Evolutionary conservation across 2,888 invertebrate species (phyloP), one percentile per base, ranked within the genome.

Genomic region (Stenchaetothrips biformis): DNA sequence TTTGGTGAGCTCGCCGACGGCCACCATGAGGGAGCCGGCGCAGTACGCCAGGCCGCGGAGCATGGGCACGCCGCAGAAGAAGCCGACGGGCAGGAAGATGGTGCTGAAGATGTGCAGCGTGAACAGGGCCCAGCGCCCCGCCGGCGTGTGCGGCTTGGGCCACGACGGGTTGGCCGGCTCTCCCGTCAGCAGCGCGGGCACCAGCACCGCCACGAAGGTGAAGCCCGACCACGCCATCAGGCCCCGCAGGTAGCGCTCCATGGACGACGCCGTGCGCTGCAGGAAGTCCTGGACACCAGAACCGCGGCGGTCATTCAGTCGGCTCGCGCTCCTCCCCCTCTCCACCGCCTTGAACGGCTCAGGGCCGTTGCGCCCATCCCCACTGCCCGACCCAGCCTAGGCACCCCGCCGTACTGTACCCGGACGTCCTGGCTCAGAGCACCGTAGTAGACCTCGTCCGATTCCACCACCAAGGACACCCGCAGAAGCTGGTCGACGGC

Each of bases 81-180:
- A 25, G 11, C 67, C 67, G 67, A 74, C 25, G 67, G 67, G 67
- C 25, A 74, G 67, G 67, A 74, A 74, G 21, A 74, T 21, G 67
- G 67, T 74, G 67, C 67, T 74, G 67, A 74, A 74, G 8, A 74
- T 4, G 67, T 74, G 67, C 25, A 74, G 67, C 21, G 7, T 25
- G 67, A 74, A 11, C 67, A 74, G 67, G 21, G 25, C 3, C 21
- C 25, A 74, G 21, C n/a, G 25, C 25, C 21, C 21, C 21, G 67
- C 25, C 6, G 11, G 21, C 25, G 67, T 74, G 21, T 6, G 9
- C 21, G 67, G 67, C 67, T 21, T 21, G 21, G 67, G 67, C 67
- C 67, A 74, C 67, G 67, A 25, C 67, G 67, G 67, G 67, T 74
- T 74, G 67, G 67, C 67, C 21, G 67, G 67, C 25, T 74, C 7